Evolutionary conservation across 1,140 invertebrate species (phyloP), one percentile per base, ranked within the genome.

Genomic region (Eumaeus atala): DNA sequence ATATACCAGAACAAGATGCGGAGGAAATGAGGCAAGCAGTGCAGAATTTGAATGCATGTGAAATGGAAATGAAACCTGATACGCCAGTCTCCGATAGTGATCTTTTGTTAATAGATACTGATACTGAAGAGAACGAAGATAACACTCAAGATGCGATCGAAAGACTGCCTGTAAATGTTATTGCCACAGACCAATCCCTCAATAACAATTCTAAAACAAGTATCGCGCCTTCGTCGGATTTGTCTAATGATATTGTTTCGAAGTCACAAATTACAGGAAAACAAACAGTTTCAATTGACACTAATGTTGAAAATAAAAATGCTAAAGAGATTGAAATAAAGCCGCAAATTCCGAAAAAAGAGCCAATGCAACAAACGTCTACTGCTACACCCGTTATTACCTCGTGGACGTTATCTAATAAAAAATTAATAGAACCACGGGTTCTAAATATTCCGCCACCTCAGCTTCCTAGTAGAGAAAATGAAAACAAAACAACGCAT

Each of bases 51-150:
- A 92, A 92, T 69, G 91, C 92, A 1, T 90, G 90, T 70, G 93
- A 94, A 68, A 84, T 93, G 61, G 93, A 94, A 70, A 89, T 93
- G 21, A 95, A 95, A 82, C 93, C 94, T 1, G 94, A 95, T 48
- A 95, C 95, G 1, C 94, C 94, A 4, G 92, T 94, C 59, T 95
- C 94, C 33, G 95, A 96, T 71, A 91, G 92, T 64, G 94, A 95
- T 71, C 79, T 96, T 2, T 80, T 96, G 7, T 93, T 95, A 74
- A 96, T 96, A 53, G 95, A 96, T 75, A 95, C 94, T 1, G 95
- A 96, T 66, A 95, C 93, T 8, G 94, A 95, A 69, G 94, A 95
- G 69, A 63, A 67, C 12, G 86, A 88, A 36, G 87, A 88, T 47
- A 72, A 74, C 8, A 64, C 75, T 55, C 72, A 81, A 66, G 87